Evolutionary conservation across 2,888 invertebrate species (phyloP).

Genomic region (Metalampra italica): DNA sequence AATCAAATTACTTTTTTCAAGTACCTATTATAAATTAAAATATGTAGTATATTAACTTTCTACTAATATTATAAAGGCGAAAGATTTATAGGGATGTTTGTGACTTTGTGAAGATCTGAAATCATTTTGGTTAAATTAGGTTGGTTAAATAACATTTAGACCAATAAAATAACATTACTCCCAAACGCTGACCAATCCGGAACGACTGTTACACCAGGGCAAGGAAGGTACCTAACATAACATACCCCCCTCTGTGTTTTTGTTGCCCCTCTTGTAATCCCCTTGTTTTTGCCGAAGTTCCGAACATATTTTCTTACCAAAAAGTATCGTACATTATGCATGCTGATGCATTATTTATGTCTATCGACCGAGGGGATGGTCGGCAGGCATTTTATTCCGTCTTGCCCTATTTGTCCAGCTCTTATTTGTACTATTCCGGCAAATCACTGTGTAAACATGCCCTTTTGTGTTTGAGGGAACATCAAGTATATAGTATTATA

Average conservation of each 20-base stretch:
- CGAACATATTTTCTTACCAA: slow-evolving; percentile 9
- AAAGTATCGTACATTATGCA: slow-evolving; percentile 9
- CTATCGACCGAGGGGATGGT: slow-evolving; percentile 14
- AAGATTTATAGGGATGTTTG: no score
- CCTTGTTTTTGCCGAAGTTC: slow-evolving; percentile 2
- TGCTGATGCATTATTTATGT: slow-evolving; percentile 27
- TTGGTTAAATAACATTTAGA: no score
- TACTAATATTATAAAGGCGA: no score
- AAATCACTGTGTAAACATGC: slow-evolving; percentile 4
- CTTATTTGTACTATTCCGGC: slow-evolving; percentile 19
- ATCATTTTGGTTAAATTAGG: no score
- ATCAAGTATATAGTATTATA: background rate
- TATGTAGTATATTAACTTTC: no score
- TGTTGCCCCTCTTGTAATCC: background rate
- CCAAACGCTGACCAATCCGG: no score
- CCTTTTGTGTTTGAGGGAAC: slow-evolving; percentile 4
- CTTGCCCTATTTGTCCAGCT: slow-evolving; percentile 6
- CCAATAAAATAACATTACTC: no score
- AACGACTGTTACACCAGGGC: no score
- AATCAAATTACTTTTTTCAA: no score
- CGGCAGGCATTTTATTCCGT: slow-evolving; percentile 17
- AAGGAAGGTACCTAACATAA: no score
- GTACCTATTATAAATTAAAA: no score
- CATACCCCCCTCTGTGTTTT: background rate
- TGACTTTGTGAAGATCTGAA: no score